Conservation (phyloP, 2,888 invertebrate species). For the Pantelozetes paolii region DNA sequence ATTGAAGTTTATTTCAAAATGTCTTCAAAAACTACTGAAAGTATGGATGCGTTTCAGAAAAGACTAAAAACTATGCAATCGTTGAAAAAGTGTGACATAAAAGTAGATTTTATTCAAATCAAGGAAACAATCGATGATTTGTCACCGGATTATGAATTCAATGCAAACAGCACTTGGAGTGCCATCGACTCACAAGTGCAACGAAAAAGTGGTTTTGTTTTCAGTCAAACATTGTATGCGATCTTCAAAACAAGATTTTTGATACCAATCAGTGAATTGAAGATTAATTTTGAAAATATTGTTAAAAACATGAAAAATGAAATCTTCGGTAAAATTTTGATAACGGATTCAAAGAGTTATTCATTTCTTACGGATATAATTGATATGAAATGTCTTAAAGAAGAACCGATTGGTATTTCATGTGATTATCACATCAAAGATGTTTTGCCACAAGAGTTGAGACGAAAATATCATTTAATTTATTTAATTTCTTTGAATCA, state of each 20-base stretch:
- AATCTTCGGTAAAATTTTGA: constrained; percentile 1
- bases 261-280: constrained; percentile 5
- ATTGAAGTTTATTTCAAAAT: too few species aligned
- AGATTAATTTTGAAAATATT: background rate
- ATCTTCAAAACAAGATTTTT: constrained; percentile 19
- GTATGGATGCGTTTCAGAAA: background rate
- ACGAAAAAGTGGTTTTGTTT: background rate
- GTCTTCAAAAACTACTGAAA: background rate
- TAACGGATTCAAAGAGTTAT: background rate
- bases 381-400: background rate
- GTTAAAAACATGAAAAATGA: background rate
- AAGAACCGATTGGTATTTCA: constrained; percentile 13
- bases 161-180: background rate
- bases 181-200: background rate
- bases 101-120: background rate
- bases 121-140: background rate
- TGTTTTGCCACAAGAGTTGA: constrained; percentile 5
- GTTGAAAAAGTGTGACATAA: background rate
- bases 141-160: background rate
- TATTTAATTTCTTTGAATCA: constrained; percentile 12
- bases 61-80: background rate
- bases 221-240: background rate
- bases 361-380: background rate
- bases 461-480: constrained; percentile 10
- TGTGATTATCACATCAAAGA: constrained; percentile 2